phyloP scores from a whole-genome alignment of 2,797 vertebrate species.

The Rhynchotus rufescens region DNA sequence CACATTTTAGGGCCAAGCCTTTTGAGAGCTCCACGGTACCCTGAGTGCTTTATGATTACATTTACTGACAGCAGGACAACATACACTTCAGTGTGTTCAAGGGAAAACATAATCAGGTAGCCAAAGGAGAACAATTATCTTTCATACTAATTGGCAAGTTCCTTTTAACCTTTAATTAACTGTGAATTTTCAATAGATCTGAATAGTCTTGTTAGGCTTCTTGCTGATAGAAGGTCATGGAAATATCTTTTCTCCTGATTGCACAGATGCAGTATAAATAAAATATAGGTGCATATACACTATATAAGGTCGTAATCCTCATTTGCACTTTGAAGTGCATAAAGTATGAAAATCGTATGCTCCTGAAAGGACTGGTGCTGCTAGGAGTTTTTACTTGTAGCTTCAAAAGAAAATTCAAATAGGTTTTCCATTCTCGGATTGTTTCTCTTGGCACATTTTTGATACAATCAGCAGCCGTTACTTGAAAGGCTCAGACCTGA shows the following conservation, averaged over 20 bases:
- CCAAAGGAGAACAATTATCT: constrained; percentile 78
- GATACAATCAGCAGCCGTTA: constrained; percentile 71
- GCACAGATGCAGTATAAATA: constrained; percentile 66
- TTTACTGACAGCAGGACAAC: constrained; percentile 65
- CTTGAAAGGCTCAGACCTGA: constrained; percentile 66
- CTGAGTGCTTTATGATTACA: constrained; percentile 50
- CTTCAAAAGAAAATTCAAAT: constrained; percentile 75
- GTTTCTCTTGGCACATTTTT: constrained; percentile 75
- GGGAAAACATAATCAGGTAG: constrained; percentile 71
- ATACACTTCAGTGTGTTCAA: constrained; percentile 66
- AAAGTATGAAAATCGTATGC: constrained; percentile 45
- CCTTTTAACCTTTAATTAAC: constrained; percentile 82
- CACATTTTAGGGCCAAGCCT: constrained; percentile 46
- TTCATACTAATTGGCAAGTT: constrained; percentile 79
- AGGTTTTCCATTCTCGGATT: constrained; percentile 48
- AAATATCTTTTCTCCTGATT: constrained; percentile 64
- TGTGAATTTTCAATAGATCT: constrained; percentile 75
- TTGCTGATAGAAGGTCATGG: constrained; percentile 75
- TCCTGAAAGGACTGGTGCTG: constrained; percentile 42
- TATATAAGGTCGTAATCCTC: constrained; percentile 57
- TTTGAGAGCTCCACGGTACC: constrained; percentile 50
- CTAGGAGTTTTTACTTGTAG: constrained; percentile 52
- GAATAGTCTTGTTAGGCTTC: constrained; percentile 65
- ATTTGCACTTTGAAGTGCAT: constrained; percentile 51
- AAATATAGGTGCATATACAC: constrained; percentile 58